Percentiles rank a stretch among this genome's conserved stretches.
Evolutionary conservation across 2,797 vertebrate species (phyloP).

Genomic region (Poeciliopsis presidionis): DNA sequence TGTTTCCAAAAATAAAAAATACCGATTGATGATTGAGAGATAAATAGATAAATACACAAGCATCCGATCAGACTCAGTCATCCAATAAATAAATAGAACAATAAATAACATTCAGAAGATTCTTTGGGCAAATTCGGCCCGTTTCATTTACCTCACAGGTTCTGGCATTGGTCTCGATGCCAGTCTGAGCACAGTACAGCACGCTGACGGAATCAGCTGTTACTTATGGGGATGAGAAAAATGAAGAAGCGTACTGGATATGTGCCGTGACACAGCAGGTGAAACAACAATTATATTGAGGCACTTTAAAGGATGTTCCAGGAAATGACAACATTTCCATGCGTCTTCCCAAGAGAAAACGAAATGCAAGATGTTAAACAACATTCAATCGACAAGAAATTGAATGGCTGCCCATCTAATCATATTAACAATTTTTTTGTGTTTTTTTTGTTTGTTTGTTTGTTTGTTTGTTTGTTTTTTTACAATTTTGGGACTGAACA

Average conservation of each 20-base stretch:
- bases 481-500: constrained; percentile 67
- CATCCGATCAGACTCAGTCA: constrained; percentile 60
- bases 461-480: constrained; percentile 16
- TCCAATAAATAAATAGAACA: constrained; percentile 83
- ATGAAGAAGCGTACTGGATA: constrained; percentile 42
- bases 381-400: constrained; percentile 63
- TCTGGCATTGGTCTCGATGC: constrained; percentile 43
- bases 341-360: constrained; percentile 53
- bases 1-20: constrained; percentile 80
- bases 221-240: constrained; percentile 33
- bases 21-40: constrained; percentile 75
- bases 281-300: constrained; percentile 81
- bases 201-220: constrained; percentile 36
- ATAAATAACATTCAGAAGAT: constrained; percentile 86
- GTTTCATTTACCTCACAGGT: constrained; percentile 54
- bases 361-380: constrained; percentile 55
- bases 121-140: constrained; percentile 80
- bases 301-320: constrained; percentile 85
- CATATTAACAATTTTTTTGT: constrained; percentile 24
- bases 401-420: constrained; percentile 59
- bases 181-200: constrained; percentile 35
- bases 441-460: not conserved
- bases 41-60: constrained; percentile 85
- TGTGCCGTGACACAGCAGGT: constrained; percentile 67
- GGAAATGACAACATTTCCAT: constrained; percentile 75